Conservation (phyloP, 2,797 vertebrate species). For the Chelon labrosus region DNA sequence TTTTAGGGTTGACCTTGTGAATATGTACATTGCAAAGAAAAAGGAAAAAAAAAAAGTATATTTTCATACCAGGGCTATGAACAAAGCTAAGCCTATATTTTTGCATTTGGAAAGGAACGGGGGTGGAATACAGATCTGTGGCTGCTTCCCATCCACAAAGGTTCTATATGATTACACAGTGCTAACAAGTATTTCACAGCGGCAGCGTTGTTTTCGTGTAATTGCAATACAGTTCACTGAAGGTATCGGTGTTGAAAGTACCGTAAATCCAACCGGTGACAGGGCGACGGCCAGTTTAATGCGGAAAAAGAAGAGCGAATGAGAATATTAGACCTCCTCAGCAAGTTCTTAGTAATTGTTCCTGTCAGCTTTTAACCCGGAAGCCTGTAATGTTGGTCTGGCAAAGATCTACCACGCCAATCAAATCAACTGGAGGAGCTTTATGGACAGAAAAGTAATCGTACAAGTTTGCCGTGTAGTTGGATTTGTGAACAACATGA, state of each 20-base stretch:
- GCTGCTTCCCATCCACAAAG: conserved; percentile 21
- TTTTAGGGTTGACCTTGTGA: conserved; percentile 56
- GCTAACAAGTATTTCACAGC: background rate
- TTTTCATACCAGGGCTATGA: conserved; percentile 66
- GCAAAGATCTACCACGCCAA: too few relatives aligned
- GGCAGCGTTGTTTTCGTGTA: conserved; percentile 1
- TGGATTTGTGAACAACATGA: too few relatives aligned
- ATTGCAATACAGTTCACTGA: conserved; percentile 5
- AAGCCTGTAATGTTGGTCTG: too few relatives aligned
- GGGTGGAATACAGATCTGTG: conserved; percentile 7
- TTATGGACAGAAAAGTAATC: too few relatives aligned
- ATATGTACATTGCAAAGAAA: conserved; percentile 68
- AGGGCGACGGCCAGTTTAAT: too few relatives aligned
- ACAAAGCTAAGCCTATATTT: conserved; percentile 67
- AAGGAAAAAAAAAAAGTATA: conserved; percentile 42
- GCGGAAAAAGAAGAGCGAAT: too few relatives aligned
- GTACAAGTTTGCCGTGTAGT: too few relatives aligned
- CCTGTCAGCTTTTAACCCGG: too few relatives aligned
- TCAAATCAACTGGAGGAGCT: too few relatives aligned
- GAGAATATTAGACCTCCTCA: too few relatives aligned
- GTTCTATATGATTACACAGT: conserved; percentile 11
- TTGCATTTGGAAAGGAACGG: conserved; percentile 48
- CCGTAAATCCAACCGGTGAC: background rate
- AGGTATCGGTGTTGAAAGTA: conserved; percentile 1
- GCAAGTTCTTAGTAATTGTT: too few relatives aligned